phyloP scores from a whole-genome alignment of 1,140 invertebrate genomes.

The Melipona quadrifasciata region DNA sequence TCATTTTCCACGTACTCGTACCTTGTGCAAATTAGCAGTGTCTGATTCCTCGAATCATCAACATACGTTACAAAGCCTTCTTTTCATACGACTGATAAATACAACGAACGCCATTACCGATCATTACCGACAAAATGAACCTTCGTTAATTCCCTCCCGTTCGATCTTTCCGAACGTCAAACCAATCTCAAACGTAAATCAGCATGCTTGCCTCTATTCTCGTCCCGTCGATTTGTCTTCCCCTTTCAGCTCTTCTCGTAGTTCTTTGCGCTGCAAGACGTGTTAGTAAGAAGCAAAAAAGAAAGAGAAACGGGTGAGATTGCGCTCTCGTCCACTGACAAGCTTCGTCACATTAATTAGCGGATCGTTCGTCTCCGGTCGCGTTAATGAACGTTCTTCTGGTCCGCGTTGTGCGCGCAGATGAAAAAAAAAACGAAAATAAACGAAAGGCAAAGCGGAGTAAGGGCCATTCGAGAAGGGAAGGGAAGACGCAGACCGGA shows the following conservation, averaged over 20 bases:
- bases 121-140: not conserved
- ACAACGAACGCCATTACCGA: not conserved
- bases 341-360: conserved; percentile 70
- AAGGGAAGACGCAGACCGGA: conserved; percentile 9
- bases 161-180: not conserved
- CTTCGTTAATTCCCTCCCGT: not conserved
- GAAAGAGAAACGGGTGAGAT: not conserved
- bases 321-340: conserved; percentile 55
- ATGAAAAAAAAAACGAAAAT: conserved; percentile 54
- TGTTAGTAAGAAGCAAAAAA: conserved; percentile 8
- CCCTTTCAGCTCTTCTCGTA: not conserved
- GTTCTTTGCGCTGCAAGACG: not conserved
- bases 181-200: not conserved
- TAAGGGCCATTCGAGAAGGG: not conserved
- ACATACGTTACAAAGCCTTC: not conserved
- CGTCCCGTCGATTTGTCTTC: not conserved
- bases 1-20: not conserved
- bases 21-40: not conserved
- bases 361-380: conserved; percentile 43
- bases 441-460: conserved; percentile 60
- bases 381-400: conserved; percentile 62
- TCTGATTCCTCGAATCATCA: not conserved
- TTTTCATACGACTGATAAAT: not conserved
- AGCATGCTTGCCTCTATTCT: not conserved
- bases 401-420: conserved; percentile 44